Percentiles rank a stretch among this genome's conserved stretches.
Conservation (phyloP, 2,113 vertebrate genomes). For the Candoia aspera region DNA sequence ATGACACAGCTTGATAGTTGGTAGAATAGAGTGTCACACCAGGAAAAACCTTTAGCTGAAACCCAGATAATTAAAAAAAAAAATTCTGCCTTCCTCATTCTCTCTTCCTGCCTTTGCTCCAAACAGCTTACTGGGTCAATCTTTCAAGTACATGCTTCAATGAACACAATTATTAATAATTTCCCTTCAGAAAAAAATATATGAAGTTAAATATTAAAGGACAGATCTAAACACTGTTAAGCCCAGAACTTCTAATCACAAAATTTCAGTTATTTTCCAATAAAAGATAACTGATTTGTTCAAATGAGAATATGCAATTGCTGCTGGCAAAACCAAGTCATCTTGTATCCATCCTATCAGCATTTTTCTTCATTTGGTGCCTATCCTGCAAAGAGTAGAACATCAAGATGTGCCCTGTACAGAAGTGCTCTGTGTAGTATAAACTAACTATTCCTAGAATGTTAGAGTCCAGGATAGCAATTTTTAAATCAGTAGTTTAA, state of each 20-base stretch:
- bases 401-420: neutral
- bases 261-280: conserved; percentile 69
- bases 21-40: conserved; percentile 61
- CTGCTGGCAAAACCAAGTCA: conserved; percentile 59
- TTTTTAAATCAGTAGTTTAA: conserved; percentile 26
- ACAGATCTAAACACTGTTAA: conserved; percentile 75
- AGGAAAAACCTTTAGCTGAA: conserved; percentile 60
- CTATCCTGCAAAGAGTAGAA: conserved; percentile 25
- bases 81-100: neutral
- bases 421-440: conserved; percentile 20
- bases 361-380: conserved; percentile 53
- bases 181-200: conserved; percentile 78
- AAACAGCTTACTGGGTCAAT: conserved; percentile 72
- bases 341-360: conserved; percentile 57
- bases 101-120: neutral
- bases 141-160: conserved; percentile 73
- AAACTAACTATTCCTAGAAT: conserved; percentile 37
- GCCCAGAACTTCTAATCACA: conserved; percentile 67
- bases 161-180: conserved; percentile 78
- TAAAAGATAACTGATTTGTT: conserved; percentile 74
- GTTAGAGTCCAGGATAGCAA: conserved; percentile 40
- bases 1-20: conserved; percentile 54
- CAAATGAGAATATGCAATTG: conserved; percentile 64
- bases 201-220: conserved; percentile 80
- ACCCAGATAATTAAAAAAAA: conserved; percentile 40